A percentile compares a stretch with the other conserved stretches of the same genome.
phyloP scores from a whole-genome alignment of 2,113 vertebrate genomes.

The Centropus unirufus region DNA sequence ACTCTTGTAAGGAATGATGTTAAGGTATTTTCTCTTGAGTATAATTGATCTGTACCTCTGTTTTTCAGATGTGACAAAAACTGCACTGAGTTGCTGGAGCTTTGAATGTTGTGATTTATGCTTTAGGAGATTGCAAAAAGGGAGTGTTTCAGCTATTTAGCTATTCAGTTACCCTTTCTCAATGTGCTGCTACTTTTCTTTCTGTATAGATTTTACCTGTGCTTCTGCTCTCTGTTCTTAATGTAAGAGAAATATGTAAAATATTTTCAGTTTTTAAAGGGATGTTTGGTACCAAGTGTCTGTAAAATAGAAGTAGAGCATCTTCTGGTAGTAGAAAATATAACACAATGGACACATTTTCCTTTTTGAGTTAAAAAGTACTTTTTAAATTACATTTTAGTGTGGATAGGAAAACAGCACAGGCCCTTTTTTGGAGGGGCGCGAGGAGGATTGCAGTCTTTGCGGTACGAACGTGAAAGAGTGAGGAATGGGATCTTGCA shows the following conservation, averaged over 20 bases:
- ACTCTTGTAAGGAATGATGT: not conserved
- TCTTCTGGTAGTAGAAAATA: not conserved
- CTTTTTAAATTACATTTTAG: not conserved
- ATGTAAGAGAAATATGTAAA: not conserved
- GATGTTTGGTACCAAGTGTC: not conserved
- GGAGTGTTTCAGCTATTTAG: not conserved
- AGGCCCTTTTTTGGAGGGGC: not conserved
- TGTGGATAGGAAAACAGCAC: not conserved
- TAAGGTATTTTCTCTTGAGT: not conserved
- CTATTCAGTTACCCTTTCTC: not conserved
- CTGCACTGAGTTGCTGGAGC: not conserved
- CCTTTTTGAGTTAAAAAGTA: not conserved
- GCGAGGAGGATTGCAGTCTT: not conserved
- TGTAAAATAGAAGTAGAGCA: not conserved
- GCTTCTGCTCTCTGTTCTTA: not conserved
- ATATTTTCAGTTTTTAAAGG: not conserved
- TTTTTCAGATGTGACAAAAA: not conserved
- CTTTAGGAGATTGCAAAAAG: not conserved
- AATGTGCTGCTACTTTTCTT: not conserved
- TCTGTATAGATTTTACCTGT: not conserved
- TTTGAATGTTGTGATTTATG: not conserved
- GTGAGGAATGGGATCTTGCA: not conserved
- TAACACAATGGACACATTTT: not conserved
- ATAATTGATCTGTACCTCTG: not conserved
- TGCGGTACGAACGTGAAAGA: not conserved